Evolutionary conservation across 30 jellyfish, hydroid and myxozoan species (phyloP).

Genomic region (Turritopsis rubra): DNA sequence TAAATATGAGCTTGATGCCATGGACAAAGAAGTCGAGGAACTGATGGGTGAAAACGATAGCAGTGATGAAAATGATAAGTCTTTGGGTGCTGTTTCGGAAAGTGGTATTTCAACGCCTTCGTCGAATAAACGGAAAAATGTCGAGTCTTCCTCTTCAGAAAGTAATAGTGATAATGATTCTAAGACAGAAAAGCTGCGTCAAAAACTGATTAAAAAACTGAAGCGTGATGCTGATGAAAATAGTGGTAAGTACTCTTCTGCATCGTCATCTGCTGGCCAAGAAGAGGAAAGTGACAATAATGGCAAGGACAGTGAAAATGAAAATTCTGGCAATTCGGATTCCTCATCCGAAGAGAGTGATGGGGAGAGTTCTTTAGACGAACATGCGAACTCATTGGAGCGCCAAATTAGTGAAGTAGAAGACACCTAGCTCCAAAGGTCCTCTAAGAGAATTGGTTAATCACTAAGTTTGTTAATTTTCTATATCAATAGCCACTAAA

Average conservation of each 20-base stretch:
- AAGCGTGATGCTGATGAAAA: background rate
- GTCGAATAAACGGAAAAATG: slow-evolving; percentile 10
- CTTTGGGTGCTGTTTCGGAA: no score
- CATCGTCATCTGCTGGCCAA: background rate
- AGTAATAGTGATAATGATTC: background rate
- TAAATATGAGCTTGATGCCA: slow-evolving; percentile 73
- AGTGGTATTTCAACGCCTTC: background rate
- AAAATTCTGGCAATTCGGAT: no score
- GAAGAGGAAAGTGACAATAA: background rate
- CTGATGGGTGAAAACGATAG: slow-evolving; percentile 42
- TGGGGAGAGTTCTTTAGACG: background rate
- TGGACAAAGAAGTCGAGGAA: slow-evolving; percentile 96
- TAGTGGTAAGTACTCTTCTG: background rate
- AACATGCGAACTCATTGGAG: background rate
- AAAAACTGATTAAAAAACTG: background rate
- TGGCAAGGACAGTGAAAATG: no score
- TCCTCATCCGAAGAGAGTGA: slow-evolving; percentile 4
- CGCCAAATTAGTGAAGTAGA: background rate
- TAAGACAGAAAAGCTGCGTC: background rate
- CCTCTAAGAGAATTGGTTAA: background rate
- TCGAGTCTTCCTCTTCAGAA: background rate
- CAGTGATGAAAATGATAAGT: slow-evolving; percentile 6
- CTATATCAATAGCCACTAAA: no score
- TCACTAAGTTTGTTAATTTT: background rate
- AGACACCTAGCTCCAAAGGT: background rate